Base-by-base conservation (phyloP, 2,797 vertebrate species). In the Enteromius viviparus region DNA sequence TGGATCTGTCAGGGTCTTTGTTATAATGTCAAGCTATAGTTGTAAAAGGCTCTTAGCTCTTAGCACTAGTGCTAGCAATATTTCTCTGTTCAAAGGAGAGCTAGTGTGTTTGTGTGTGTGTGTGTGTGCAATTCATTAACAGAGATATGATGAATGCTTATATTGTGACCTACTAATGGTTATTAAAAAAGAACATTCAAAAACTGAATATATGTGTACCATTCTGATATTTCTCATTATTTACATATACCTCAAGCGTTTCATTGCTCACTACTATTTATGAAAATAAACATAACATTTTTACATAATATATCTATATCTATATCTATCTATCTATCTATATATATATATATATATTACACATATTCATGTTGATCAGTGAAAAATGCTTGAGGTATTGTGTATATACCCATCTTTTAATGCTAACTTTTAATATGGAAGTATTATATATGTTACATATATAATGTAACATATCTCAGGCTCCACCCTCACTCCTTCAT, bases 11-110 rank as follows among this genome's bases (percentile, higher is more conserved):
- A 62, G 66, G 32, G 64, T 80, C 60, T 87, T 69, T 80, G 77
- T 82, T 81, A 51, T 77, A 82, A 83, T 81, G 74, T 72, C 68
- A 26, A 55, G 65, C 72, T 84, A 79, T 53, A 80, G 71, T 62
- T 81, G 72, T 83, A 77, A 60, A 68, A 78, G 80, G 47, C 65
- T 85, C 64, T 83, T 79, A 68, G 71, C 65, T 85, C 64, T 85
- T 80, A 64, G 75, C 69, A 69, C 26, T 70, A 53, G 21, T 45
- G 65, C 32, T 68, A 81, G 60, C 49, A 80, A 53, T 78, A n/a
- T 64, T 83, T n/a, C 58, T 80, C n/a, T 76, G 58, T 80, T 70
- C 62, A 76, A 51, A 15, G 12, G 65, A 55, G 47, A 40, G 14
- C 62, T 21, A 42, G 2, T 74, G 26, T 51, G 45, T 70, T 9